Base-by-base conservation (phyloP, 2,888 invertebrate genomes). In the Agrilus biguttatus region DNA sequence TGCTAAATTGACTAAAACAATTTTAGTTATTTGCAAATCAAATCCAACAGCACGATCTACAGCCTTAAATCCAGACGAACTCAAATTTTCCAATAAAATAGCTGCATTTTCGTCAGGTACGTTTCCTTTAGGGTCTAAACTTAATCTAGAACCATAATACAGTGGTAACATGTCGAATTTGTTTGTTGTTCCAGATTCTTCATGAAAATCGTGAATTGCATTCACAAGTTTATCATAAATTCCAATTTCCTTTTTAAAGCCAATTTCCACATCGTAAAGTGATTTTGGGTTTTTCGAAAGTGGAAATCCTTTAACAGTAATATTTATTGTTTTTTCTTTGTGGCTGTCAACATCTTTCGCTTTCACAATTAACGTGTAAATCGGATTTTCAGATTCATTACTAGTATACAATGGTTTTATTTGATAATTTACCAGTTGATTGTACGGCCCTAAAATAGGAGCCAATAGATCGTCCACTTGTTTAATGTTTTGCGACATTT, bases 241-340 rank as follows among this genome's bases (percentile, higher is more conserved):
- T 12, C 64, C 63, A 41, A 67, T 68, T 55, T 75, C 75, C 5
- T 71, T 69, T 3, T 58, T 55, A 47, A 74, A 71, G 0, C 72
- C 71, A 2, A 65, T 60, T 42, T 67, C 60, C 3, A 68, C 68
- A 46, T 72, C 63, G 50, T 74, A 74, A 1, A 73, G 47, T 14
- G 60, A 50, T 53, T 65, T 63, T 14, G 48, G 40, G 19, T 45
- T 36, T 34, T 49, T 51, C 40, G 47, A 49, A 35, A 28, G 46
- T 8, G 55, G 52, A 28, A 48, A 42, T 17, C 45, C 42, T 40
- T 53, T 54, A 1, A 49, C 51, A 12, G 51, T 51, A 10, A 45
- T 23, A 10, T 50, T 36, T n/a, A 48, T 8, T 5, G 39, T 45
- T 37, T 45, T 17, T 33, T 47, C 44, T 23, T 44, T 41, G 3